Percentiles rank a stretch among this genome's conserved stretches.
Evolutionary conservation across 2,888 invertebrate genomes (phyloP).

Genomic region (Cheilosia variabilis): DNA sequence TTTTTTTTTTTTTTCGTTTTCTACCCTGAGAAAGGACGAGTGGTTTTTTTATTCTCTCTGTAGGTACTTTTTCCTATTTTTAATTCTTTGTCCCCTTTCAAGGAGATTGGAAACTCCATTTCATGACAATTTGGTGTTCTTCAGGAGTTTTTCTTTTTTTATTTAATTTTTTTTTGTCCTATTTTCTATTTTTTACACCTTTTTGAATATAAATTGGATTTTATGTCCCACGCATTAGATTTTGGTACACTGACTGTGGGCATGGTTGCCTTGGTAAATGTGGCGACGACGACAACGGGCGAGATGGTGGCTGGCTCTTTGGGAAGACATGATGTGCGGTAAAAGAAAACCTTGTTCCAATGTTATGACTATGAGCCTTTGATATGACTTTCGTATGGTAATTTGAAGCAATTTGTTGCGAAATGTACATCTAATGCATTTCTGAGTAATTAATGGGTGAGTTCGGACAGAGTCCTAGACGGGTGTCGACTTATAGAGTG

Average conservation of each 20-base stretch:
- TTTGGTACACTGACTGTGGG: slow-evolving; percentile 64
- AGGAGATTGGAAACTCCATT: slow-evolving; percentile 74
- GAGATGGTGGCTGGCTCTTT: neutral
- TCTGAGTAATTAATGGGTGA: slow-evolving; percentile 50
- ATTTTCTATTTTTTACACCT: slow-evolving; percentile 74
- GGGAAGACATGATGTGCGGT: slow-evolving; percentile 17
- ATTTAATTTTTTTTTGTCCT: slow-evolving; percentile 1
- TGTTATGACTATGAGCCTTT: slow-evolving; percentile 35
- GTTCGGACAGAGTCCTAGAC: neutral
- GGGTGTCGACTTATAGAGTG: no score
- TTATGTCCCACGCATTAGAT: slow-evolving; percentile 77
- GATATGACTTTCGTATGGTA: slow-evolving; percentile 62
- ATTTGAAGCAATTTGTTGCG: slow-evolving; percentile 47
- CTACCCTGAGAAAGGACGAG: slow-evolving; percentile 31
- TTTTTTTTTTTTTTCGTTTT: slow-evolving; percentile 21
- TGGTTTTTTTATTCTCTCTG: slow-evolving; percentile 12
- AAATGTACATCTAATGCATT: slow-evolving; percentile 43
- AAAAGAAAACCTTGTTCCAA: slow-evolving; percentile 29
- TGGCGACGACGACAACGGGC: slow-evolving; percentile 26
- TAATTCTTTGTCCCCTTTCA: slow-evolving; percentile 70
- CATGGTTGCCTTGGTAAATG: slow-evolving; percentile 50
- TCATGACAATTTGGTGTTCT: slow-evolving; percentile 73
- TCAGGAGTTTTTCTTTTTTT: slow-evolving; percentile 29
- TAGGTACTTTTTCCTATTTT: slow-evolving; percentile 45
- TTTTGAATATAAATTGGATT: slow-evolving; percentile 84